Evolutionary conservation across 2,113 vertebrate genomes (phyloP), one percentile per base, ranked within the genome.

Genomic region (Papio anubis): DNA sequence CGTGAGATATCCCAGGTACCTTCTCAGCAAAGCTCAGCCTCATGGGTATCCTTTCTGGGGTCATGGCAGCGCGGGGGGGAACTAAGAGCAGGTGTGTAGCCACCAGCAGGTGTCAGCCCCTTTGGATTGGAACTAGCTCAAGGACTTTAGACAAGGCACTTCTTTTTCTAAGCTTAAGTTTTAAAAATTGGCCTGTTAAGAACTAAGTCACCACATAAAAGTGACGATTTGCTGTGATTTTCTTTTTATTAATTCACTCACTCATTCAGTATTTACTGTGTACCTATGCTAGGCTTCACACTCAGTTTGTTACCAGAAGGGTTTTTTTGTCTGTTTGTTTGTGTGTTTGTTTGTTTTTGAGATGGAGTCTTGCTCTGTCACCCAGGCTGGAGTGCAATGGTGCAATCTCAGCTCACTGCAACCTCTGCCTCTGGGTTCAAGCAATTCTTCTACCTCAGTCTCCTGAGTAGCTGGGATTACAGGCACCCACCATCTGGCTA

Each of bases 41-140:
- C 27, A 9, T 30, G 27, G 38, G 43, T 30, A 4, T 78, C 75
- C 43, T 78, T 43, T 32, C 21, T 18, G 16, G 48, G 48, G 27
- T 6, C 76, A 5, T 7, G 16, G 45, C 45, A 32, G 25, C 10
- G 0, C 0, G 17, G 76, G 2, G 2, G 1, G 17, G 16, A 35
- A 21, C 78, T n/a, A 75, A 43, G 27, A 78, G 43, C 12, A 23
- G 17, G 73, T 4, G 11, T 16, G 11, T 30, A 43, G 43, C 75
- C 27, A 21, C 43, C 1, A 0, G 43, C 13, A 30, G 75, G 7
- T 8, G 23, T 38, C 9, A 10, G 8, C 38, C n/a, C 17, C 4
- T 5, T 38, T 23, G 38, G 38, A 21, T 43, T 73, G 72, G 40
- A 48, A 32, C 27, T 14, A 17, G 27, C 35, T 70, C 4, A 20